Conservation (phyloP, 1,140 invertebrate genomes). For the Heterodera carotae region DNA sequence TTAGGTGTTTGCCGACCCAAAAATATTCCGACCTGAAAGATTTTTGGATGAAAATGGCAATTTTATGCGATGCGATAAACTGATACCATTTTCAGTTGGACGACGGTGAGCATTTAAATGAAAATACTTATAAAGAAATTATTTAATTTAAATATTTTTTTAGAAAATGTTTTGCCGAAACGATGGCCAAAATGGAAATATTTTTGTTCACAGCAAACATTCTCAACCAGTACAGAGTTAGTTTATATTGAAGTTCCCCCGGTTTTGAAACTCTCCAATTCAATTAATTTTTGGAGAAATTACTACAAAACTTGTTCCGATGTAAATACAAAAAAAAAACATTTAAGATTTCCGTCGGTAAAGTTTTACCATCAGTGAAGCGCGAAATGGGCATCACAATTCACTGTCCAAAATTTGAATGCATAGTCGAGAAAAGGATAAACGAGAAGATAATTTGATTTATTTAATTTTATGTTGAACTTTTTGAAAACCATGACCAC, state of each 20-base stretch:
- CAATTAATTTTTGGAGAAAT: too few species aligned
- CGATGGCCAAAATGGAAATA: constrained; percentile 82
- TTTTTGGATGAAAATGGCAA: constrained; percentile 43
- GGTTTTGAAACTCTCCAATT: too few species aligned
- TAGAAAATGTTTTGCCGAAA: constrained; percentile 77
- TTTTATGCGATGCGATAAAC: constrained; percentile 29
- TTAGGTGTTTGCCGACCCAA: constrained; percentile 35
- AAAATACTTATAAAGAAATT: too few species aligned
- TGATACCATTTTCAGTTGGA: constrained; percentile 38
- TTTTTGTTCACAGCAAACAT: constrained; percentile 83
- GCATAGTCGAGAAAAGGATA: neutral
- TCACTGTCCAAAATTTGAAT: constrained; percentile 1
- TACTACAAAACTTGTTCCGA: too few species aligned
- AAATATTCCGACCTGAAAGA: constrained; percentile 37
- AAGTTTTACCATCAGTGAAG: neutral
- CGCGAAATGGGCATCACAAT: constrained; percentile 15
- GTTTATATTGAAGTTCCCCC: too few species aligned
- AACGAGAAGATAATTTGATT: too few species aligned
- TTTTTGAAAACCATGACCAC: too few species aligned
- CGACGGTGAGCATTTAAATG: constrained; percentile 10
- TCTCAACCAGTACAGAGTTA: constrained; percentile 73
- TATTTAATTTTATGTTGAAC: too few species aligned
- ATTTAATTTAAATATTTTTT: constrained; percentile 5
- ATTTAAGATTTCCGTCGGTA: neutral
- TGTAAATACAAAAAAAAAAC: neutral